Base-by-base conservation (phyloP, 37 sponge, comb jelly and placozoan genomes). In the Amphimedon queenslandica region DNA sequence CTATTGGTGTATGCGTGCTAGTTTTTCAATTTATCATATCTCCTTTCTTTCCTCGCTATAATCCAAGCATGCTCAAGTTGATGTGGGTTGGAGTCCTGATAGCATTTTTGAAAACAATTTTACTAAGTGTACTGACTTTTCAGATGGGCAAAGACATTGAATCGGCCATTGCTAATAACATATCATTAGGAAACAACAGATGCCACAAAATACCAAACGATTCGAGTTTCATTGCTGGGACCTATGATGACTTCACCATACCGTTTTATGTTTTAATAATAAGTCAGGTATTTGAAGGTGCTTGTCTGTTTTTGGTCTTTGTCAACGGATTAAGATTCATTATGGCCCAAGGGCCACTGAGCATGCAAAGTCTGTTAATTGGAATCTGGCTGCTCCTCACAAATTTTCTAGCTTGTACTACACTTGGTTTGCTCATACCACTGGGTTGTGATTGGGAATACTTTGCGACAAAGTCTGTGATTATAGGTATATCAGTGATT, bases 351-450 rank as follows among this genome's bases (percentile, higher is more conserved):
- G 61, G 24, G 8, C 61, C 61, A 25, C 61, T 13, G 8, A 60
- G 28, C 61, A 60, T 60, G 61, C 61, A 60, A 60, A 25, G 61
- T 25, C 21, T 60, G 5, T n/a, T 60, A n/a, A 60, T 60, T 60
- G 61, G 61, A 11, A 6, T 60, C 28, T 60, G 61, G 61, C 21
- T n/a, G 8, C 24, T 25, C 61, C 61, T 60, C 28, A 25, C 24
- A 60, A n/a, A n/a, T 25, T 6, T 11, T n/a, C 24, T n/a, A 25
- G 28, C 24, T 6, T 11, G 5, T 25, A 25, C 21, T 6, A 25
- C 61, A 11, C 5, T 11, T 25, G 5, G 8, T 25, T 25, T n/a
- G 21, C 21, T 60, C 23, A 60, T 6, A 25, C 5, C 5, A 25
- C 8, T n/a, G 8, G 27, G 28, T 25, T 60, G 61, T 60, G 27